A percentile compares a stretch with the other conserved stretches of the same genome.
phyloP scores from a whole-genome alignment of 2,888 invertebrate genomes.

The Pinctada fucata region DNA sequence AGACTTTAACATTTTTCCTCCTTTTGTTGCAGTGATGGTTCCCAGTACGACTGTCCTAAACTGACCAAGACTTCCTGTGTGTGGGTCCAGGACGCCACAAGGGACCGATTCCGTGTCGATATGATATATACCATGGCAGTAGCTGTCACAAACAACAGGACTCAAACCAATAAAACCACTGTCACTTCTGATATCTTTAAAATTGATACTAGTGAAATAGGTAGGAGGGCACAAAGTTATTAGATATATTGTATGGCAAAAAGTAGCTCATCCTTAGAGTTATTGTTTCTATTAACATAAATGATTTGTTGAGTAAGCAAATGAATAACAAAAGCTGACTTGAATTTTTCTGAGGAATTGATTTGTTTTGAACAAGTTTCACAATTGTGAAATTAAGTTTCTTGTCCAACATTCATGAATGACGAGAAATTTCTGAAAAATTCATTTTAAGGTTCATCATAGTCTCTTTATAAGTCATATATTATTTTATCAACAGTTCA shows the following conservation, averaged over 20 bases:
- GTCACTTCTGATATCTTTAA: conserved; percentile 29
- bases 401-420: too few relatives aligned
- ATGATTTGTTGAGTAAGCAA: too few relatives aligned
- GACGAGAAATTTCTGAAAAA: too few relatives aligned
- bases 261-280: too few relatives aligned
- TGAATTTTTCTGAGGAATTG: too few relatives aligned
- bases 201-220: conserved; percentile 47
- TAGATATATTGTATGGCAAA: not conserved
- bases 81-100: conserved; percentile 49
- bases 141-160: conserved; percentile 44
- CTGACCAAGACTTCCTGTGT: conserved; percentile 57
- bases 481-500: conserved; percentile 44
- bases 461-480: not conserved
- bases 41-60: conserved; percentile 54
- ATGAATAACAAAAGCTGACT: too few relatives aligned
- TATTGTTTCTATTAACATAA: too few relatives aligned
- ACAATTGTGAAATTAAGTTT: too few relatives aligned
- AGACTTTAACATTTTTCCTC: too few relatives aligned
- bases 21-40: conserved; percentile 5
- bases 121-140: conserved; percentile 58
- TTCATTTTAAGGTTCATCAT: too few relatives aligned
- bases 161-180: conserved; percentile 21
- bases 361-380: too few relatives aligned
- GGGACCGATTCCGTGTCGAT: conserved; percentile 47
- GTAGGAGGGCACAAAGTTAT: conserved; percentile 32